These are phyloP conservation scores for Pachypsylla venusta DNA, from an alignment of 1,140 invertebrate genomes.

Conservation along the genomic window DNA sequence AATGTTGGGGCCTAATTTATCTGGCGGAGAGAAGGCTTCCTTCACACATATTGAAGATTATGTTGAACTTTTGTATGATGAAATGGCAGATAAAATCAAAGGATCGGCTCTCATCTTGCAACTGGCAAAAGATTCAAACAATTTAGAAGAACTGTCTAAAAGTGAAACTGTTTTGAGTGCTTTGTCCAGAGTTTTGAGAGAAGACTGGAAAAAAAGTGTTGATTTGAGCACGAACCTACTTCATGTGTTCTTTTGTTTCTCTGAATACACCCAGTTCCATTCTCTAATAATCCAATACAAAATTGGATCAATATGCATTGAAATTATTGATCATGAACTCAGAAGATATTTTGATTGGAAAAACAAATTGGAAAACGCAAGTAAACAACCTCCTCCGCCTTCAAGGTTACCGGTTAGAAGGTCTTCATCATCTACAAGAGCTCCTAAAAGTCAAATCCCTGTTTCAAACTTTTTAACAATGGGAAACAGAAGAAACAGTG, in stretches of 20 bases:
- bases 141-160: constrained; percentile 79
- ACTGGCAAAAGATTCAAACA: constrained; percentile 80
- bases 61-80: constrained; percentile 93
- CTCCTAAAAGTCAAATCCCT: constrained; percentile 17
- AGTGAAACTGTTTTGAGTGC: constrained; percentile 96
- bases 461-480: not conserved
- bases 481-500: not conserved
- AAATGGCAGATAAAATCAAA: constrained; percentile 79
- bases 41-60: constrained; percentile 83
- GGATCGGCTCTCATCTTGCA: constrained; percentile 83
- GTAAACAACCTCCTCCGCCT: constrained; percentile 19
- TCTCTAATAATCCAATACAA: constrained; percentile 79
- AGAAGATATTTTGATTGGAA: constrained; percentile 86
- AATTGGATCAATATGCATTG: constrained; percentile 88
- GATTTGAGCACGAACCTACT: constrained; percentile 93
- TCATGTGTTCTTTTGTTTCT: constrained; percentile 95
- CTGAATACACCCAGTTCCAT: constrained; percentile 92
- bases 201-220: constrained; percentile 93
- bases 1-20: constrained; percentile 4
- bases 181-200: constrained; percentile 79
- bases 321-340: constrained; percentile 88
- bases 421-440: constrained; percentile 15
- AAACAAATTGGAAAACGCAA: constrained; percentile 59
- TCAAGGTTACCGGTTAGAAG: constrained; percentile 24
- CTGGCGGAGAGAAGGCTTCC: constrained; percentile 38